Evolutionary conservation across 2,888 invertebrate species (phyloP), one percentile per base, ranked within the genome.

Genomic region (Malacosoma neustria): DNA sequence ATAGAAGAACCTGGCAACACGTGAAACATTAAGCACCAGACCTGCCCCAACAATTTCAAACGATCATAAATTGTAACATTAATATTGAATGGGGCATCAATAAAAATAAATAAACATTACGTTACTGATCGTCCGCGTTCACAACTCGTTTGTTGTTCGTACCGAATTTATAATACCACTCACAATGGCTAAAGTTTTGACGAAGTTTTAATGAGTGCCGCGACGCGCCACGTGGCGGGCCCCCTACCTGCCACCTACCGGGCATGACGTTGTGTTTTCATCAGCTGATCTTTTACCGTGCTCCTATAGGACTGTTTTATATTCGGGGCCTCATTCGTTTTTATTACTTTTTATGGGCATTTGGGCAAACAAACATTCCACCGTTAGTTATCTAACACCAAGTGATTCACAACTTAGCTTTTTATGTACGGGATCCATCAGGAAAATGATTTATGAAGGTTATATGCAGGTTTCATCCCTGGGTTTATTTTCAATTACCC

Each of bases 101-200:
- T 32, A 32, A 32, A 32, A n/a, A 13, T 11, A 11, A 32, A n/a
- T 9, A 32, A 32, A 14, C 13, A 13, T 32, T 32, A 32, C 32
- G 13, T 31, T 2, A 7, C 7, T 11, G 32, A 31, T 31, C 32
- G 31, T n/a, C 13, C 7, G 31, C 11, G 31, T 31, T 13, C 13
- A n/a, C 11, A 11, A 13, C 11, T 31, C 11, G 13, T 12, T 31
- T 12, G 31, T 11, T 11, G 11, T 31, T 31, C 11, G 6, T 11
- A 31, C 4, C 12, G 31, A 12, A 11, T 22, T 22, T 5, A 22
- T 22, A 2, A 22, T 5, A 22, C 22, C 6, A 22, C 22, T 4
- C 22, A 9, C 5, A 31, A 11, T 3, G 11, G 9, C 7, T 9
- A 34, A 34, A 34, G 34, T 22, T 34, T 34, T 29, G 29, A 34